A percentile compares a stretch with the other conserved stretches of the same genome.
These are phyloP conservation scores for Oncorhynchus tshawytscha DNA, from an alignment of 2,113 vertebrate species.

Conservation along the genomic window DNA sequence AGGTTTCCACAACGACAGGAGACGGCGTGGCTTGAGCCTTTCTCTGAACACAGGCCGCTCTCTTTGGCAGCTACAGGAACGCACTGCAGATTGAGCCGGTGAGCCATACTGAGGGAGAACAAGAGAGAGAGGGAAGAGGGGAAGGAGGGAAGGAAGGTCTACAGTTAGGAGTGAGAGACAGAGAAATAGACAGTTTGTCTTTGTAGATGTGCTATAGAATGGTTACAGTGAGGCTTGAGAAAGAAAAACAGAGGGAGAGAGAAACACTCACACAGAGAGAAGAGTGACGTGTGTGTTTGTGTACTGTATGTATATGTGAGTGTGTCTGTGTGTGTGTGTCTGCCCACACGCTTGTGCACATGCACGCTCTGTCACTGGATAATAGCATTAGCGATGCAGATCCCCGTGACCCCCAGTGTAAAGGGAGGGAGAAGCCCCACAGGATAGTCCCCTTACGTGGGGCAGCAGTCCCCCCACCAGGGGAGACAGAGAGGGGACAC, in stretches of 20 bases:
- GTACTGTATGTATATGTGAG: no score
- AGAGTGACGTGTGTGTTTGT: background rate
- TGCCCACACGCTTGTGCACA: background rate
- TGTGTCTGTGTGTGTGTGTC: background rate
- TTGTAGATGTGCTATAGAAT: no score
- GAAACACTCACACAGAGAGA: background rate
- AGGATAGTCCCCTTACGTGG: background rate
- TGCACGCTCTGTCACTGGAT: background rate
- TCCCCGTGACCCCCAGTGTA: conserved; percentile 1
- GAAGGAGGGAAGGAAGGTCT: background rate
- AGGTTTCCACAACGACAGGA: conserved; percentile 90
- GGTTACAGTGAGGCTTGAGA: no score
- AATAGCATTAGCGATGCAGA: background rate
- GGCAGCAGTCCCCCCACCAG: background rate
- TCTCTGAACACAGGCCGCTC: conserved; percentile 89
- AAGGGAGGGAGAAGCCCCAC: background rate
- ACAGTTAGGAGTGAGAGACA: background rate
- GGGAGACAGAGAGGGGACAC: background rate
- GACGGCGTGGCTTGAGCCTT: conserved; percentile 93
- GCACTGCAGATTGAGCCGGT: conserved; percentile 92
- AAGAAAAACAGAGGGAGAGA: no score
- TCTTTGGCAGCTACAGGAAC: conserved; percentile 95
- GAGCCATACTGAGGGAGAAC: conserved; percentile 57
- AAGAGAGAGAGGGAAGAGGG: no score
- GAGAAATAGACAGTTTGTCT: no score